Percentiles rank a stretch among this genome's conserved stretches.
Evolutionary conservation across 1,140 invertebrate species (phyloP).

Genomic region (Ruditapes philippinarum): DNA sequence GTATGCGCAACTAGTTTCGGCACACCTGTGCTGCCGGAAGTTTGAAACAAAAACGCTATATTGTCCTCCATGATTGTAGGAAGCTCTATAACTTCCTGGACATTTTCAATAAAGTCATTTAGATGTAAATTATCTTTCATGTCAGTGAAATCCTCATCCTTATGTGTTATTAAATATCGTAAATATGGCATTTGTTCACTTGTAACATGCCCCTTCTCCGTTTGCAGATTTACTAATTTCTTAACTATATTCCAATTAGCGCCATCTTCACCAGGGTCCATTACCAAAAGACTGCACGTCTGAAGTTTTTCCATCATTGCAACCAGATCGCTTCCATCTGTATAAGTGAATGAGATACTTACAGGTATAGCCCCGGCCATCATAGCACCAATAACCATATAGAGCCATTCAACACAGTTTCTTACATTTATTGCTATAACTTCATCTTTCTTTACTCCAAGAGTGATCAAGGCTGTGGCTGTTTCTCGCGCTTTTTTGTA

Average conservation of each 20-base stretch:
- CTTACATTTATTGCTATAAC: not conserved
- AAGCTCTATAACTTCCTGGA: not conserved
- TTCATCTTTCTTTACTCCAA: slow-evolving; percentile 23
- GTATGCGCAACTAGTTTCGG: slow-evolving; percentile 24
- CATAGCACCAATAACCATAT: slow-evolving; percentile 12
- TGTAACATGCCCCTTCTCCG: not conserved
- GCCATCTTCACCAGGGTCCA: not conserved
- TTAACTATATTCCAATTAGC: slow-evolving; percentile 3
- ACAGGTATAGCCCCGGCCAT: not conserved
- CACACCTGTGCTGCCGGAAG: slow-evolving; percentile 36
- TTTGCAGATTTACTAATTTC: not conserved
- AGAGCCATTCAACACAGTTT: slow-evolving; percentile 29
- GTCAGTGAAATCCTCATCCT: not conserved
- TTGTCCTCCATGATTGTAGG: not conserved
- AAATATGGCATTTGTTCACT: slow-evolving; percentile 18
- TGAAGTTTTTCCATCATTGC: slow-evolving; percentile 4
- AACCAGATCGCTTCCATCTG: not conserved
- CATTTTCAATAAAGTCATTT: not conserved
- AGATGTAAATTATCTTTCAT: not conserved
- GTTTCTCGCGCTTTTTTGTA: not conserved
- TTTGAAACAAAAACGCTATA: not conserved
- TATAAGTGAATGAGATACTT: not conserved
- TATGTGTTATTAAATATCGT: slow-evolving; percentile 19
- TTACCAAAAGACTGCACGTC: not conserved
- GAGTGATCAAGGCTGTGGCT: slow-evolving; percentile 4